Conservation (phyloP, 2,113 vertebrate genomes). For the Peromyscus maniculatus region DNA sequence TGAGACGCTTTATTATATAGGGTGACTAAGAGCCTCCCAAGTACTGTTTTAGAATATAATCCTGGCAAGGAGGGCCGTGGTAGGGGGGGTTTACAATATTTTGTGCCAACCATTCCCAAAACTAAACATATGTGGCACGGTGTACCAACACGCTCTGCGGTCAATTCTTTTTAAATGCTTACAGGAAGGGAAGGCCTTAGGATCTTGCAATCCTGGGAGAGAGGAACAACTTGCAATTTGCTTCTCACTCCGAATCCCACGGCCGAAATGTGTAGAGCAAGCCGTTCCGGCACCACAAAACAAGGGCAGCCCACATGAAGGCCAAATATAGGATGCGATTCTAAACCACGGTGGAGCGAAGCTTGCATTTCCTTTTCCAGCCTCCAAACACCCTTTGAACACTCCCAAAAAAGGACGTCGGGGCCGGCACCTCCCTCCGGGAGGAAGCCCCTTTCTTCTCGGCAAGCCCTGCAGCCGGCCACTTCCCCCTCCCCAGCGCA, state of each 20-base stretch:
- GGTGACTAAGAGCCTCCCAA: conserved; percentile 51
- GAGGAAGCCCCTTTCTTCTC: conserved; percentile 82
- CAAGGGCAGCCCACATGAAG: conserved; percentile 77
- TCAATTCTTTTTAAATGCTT: background rate
- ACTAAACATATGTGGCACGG: conserved; percentile 7
- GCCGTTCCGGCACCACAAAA: conserved; percentile 75
- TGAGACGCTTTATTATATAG: conserved; percentile 66
- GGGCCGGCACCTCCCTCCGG: conserved; percentile 69
- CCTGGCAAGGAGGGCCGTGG: background rate
- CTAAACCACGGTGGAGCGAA: conserved; percentile 67
- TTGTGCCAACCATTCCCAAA: conserved; percentile 31
- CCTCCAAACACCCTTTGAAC: conserved; percentile 68
- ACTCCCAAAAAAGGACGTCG: conserved; percentile 83
- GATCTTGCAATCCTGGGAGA: conserved; percentile 1
- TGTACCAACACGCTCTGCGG: background rate
- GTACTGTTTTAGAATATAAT: conserved; percentile 51
- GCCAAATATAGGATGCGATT: conserved; percentile 83
- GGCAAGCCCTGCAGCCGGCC: conserved; percentile 59
- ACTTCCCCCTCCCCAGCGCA: conserved; percentile 71
- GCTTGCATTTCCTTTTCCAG: conserved; percentile 82
- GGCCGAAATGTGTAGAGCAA: conserved; percentile 73
- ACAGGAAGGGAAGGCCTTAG: conserved; percentile 10
- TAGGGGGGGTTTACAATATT: conserved; percentile 13
- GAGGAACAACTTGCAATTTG: conserved; percentile 77
- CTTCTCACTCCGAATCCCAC: conserved; percentile 70